phyloP scores from a whole-genome alignment of 2,113 vertebrate species.

The Microtus richardsoni region DNA sequence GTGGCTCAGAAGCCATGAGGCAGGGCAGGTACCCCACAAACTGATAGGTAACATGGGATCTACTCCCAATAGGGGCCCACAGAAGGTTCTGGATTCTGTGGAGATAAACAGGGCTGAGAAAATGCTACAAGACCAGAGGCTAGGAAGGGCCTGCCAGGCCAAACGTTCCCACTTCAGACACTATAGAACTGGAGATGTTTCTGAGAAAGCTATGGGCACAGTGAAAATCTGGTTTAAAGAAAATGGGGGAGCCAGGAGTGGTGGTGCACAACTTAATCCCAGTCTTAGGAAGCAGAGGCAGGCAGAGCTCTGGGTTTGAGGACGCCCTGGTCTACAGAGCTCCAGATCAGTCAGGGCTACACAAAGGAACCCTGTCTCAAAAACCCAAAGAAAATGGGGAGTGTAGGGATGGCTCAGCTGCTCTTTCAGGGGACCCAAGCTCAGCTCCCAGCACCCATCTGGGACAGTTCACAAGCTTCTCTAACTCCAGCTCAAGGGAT shows the following conservation, averaged over 20 bases:
- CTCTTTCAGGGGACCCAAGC: not conserved
- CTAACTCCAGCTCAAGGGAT: not conserved
- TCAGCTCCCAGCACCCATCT: not conserved
- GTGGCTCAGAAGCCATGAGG: not conserved
- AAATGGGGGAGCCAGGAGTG: not conserved
- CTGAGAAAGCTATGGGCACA: not conserved
- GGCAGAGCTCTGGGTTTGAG: not conserved
- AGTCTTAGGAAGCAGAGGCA: not conserved
- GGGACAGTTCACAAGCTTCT: too few species aligned
- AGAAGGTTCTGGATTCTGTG: not conserved
- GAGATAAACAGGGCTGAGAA: not conserved
- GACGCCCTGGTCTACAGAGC: not conserved
- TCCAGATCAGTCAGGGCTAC: not conserved
- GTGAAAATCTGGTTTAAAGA: not conserved
- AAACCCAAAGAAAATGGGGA: too few species aligned
- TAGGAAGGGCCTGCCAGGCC: not conserved
- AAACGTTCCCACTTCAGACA: not conserved
- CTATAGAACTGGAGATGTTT: not conserved
- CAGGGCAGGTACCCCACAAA: not conserved
- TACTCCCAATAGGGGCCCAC: not conserved
- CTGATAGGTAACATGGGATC: not conserved
- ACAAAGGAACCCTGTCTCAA: not conserved
- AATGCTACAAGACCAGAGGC: rapidly evolving
- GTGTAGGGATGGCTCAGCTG: too few species aligned
- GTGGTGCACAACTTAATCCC: too few species aligned